phyloP scores from a whole-genome alignment of 2,113 vertebrate genomes.

The Indri indri region DNA sequence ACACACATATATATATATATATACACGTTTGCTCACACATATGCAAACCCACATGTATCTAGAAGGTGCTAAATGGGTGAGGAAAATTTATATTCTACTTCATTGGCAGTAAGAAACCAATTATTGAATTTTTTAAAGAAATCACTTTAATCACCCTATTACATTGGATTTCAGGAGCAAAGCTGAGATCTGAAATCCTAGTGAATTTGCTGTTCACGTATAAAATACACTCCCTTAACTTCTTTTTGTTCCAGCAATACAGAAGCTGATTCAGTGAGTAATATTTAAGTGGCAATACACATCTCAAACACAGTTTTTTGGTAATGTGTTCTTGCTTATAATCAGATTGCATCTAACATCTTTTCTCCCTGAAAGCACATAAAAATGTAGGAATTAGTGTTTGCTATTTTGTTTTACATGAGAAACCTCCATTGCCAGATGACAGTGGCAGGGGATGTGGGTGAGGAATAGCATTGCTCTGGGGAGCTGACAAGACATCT shows the following conservation, averaged over 20 bases:
- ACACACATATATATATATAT: background rate
- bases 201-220: background rate
- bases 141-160: background rate
- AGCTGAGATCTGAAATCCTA: background rate
- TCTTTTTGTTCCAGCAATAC: background rate
- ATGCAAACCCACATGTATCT: background rate
- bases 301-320: background rate
- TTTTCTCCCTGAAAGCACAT: conserved; percentile 34
- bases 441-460: background rate
- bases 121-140: background rate
- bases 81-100: background rate
- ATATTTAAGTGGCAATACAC: background rate
- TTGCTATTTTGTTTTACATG: background rate
- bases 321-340: background rate
- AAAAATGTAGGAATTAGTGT: conserved; percentile 6
- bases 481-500: conserved; percentile 44
- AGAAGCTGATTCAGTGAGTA: background rate
- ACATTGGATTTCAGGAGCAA: background rate
- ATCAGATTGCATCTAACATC: background rate
- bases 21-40: background rate
- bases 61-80: background rate
- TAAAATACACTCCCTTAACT: background rate
- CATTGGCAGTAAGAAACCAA: background rate
- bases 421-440: background rate
- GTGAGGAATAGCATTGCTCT: background rate